These are phyloP conservation scores for Ceratina calcarata DNA, from an alignment of 1,140 invertebrate genomes.

Conservation along the genomic window DNA sequence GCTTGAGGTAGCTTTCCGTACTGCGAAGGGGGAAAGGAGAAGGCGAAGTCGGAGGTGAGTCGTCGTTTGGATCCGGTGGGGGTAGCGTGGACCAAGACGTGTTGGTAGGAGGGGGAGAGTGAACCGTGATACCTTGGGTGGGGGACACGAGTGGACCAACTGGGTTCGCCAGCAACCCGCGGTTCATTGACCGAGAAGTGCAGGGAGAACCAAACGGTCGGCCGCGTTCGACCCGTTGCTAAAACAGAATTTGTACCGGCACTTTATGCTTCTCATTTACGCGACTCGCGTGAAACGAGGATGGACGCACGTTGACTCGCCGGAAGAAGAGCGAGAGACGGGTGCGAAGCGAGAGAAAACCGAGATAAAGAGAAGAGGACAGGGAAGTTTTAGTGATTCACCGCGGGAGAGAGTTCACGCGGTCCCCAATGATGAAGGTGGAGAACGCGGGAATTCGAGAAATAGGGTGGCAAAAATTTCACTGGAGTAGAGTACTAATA, in stretches of 20 bases:
- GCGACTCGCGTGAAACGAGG: conserved; percentile 26
- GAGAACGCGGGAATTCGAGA: not conserved
- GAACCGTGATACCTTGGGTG: conserved; percentile 77
- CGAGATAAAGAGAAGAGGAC: conserved; percentile 21
- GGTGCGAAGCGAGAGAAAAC: not conserved
- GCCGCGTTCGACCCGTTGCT: conserved; percentile 67
- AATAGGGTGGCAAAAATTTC: conserved; percentile 35
- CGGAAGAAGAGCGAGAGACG: not conserved
- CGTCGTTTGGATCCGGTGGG: conserved; percentile 79
- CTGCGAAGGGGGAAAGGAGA: conserved; percentile 69
- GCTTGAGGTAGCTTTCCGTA: not conserved
- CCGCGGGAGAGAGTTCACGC: not conserved
- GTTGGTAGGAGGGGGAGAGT: conserved; percentile 75
- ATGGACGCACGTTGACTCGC: not conserved
- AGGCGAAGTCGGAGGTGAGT: conserved; percentile 75
- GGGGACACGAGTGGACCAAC: conserved; percentile 78
- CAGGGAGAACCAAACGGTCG: conserved; percentile 80
- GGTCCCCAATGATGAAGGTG: not conserved
- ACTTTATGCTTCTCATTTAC: conserved; percentile 67
- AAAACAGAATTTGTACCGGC: conserved; percentile 75
- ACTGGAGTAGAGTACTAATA: not conserved
- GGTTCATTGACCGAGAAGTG: conserved; percentile 82
- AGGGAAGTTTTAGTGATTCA: conserved; percentile 23
- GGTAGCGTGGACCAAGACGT: conserved; percentile 63
- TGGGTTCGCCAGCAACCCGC: conserved; percentile 78